Evolutionary conservation across 35 echinoderm and acorn worm genomes (phyloP).

Genomic region (Patiria miniata): DNA sequence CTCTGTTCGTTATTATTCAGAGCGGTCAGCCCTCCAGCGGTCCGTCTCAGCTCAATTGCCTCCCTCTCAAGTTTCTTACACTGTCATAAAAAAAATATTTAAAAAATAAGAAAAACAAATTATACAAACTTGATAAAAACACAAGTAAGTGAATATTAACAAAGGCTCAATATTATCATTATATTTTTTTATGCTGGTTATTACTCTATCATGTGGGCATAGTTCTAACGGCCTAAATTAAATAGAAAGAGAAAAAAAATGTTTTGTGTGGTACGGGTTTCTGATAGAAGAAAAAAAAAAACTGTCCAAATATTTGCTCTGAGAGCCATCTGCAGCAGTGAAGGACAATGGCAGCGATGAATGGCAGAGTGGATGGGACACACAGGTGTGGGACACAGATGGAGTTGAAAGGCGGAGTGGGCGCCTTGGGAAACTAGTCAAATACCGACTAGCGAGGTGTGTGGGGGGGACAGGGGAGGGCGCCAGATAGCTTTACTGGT

Average conservation of each 20-base stretch:
- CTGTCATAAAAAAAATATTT: conserved; percentile 57
- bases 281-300: neutral
- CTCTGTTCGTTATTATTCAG: conserved; percentile 64
- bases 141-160: neutral
- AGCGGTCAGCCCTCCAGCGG: conserved; percentile 46
- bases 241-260: neutral
- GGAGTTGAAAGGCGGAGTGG: too few species aligned
- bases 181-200: conserved; percentile 21
- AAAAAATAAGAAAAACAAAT: neutral
- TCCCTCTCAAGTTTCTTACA: conserved; percentile 90
- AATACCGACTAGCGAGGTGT: too few species aligned
- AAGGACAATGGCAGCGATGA: conserved; percentile 6
- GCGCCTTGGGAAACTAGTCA: too few species aligned
- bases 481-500: neutral
- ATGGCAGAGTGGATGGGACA: neutral
- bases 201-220: neutral
- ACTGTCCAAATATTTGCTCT: conserved; percentile 9
- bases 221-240: neutral
- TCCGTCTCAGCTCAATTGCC: conserved; percentile 69
- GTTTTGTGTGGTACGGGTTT: neutral
- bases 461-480: neutral
- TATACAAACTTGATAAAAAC: neutral
- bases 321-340: neutral
- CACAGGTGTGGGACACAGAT: neutral
- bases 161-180: neutral